Percentiles rank a stretch among this genome's conserved stretches.
Conservation (phyloP, 2,888 invertebrate genomes). For the Ceramica pisi region DNA sequence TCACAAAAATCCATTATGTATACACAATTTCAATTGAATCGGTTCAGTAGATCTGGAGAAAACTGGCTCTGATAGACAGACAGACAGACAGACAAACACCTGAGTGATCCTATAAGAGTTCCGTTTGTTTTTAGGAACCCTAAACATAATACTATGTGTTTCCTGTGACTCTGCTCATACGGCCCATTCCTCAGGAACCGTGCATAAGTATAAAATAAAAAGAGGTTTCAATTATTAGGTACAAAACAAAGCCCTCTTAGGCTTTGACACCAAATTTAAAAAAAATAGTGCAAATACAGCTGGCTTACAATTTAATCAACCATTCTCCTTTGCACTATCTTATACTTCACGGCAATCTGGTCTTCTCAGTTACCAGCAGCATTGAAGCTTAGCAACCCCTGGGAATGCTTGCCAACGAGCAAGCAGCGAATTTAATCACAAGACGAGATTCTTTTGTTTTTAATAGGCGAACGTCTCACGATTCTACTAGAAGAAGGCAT, state of each 20-base stretch:
- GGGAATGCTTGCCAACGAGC: conserved; percentile 41
- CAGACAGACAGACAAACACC: too few relatives aligned
- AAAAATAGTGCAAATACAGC: neutral
- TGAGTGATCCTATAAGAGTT: too few relatives aligned
- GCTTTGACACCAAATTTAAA: neutral
- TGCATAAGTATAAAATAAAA: too few relatives aligned
- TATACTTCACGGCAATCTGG: conserved; percentile 42
- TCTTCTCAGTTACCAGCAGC: conserved; percentile 27
- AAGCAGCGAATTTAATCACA: conserved; percentile 57
- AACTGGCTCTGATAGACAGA: too few relatives aligned
- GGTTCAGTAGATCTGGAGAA: too few relatives aligned
- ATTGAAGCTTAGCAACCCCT: conserved; percentile 55
- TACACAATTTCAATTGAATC: too few relatives aligned
- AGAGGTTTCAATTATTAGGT: too few relatives aligned
- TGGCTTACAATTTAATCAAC: conserved; percentile 33
- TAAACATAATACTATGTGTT: too few relatives aligned
- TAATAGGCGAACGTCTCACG: conserved; percentile 21
- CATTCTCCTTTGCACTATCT: conserved; percentile 12
- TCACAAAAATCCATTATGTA: too few relatives aligned
- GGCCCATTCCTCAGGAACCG: too few relatives aligned
- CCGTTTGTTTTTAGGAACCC: too few relatives aligned
- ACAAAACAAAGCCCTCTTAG: neutral
- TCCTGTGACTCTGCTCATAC: too few relatives aligned
- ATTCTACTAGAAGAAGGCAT: conserved; percentile 29
- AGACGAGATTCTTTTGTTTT: conserved; percentile 39